Percentiles rank a stretch among this genome's conserved stretches.
Evolutionary conservation across 2,888 invertebrate species (phyloP).

Genomic region (Pardosa pseudoannulata): DNA sequence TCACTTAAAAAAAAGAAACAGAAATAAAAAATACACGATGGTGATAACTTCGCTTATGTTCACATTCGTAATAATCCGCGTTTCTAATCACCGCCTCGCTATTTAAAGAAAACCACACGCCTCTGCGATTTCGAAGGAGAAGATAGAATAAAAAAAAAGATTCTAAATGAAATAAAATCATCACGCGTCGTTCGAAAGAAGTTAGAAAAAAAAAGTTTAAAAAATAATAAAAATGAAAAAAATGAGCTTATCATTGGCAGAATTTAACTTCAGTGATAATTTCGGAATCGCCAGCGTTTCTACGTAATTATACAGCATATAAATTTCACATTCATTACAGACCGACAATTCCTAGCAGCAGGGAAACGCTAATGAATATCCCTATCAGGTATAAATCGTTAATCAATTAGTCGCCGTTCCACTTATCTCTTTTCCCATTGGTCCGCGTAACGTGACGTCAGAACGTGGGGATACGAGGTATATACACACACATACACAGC

Average conservation of each 20-base stretch:
- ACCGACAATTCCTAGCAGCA: constrained; percentile 64
- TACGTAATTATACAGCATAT: constrained; percentile 69
- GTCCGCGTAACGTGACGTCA: constrained; percentile 66
- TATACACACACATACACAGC: background rate
- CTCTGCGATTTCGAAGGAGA: background rate
- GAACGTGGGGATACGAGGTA: no score
- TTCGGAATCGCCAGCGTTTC: constrained; percentile 38
- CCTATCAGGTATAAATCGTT: constrained; percentile 72
- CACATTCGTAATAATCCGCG: constrained; percentile 35
- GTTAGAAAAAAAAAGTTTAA: constrained; percentile 18
- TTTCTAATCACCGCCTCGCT: constrained; percentile 27
- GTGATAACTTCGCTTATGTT: background rate
- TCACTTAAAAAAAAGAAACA: background rate
- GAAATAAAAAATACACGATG: background rate
- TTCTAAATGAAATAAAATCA: constrained; percentile 56
- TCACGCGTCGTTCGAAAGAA: constrained; percentile 4
- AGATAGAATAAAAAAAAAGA: constrained; percentile 23
- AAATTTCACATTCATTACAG: constrained; percentile 70
- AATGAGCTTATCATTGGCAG: constrained; percentile 34
- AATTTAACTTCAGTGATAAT: constrained; percentile 33
- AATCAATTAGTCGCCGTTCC: constrained; percentile 69
- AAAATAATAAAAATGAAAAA: constrained; percentile 29
- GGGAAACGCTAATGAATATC: constrained; percentile 71
- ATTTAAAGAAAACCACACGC: constrained; percentile 51
- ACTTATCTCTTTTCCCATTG: constrained; percentile 71